Conservation (phyloP, 2,888 invertebrate species). For the Apantesis nais region DNA sequence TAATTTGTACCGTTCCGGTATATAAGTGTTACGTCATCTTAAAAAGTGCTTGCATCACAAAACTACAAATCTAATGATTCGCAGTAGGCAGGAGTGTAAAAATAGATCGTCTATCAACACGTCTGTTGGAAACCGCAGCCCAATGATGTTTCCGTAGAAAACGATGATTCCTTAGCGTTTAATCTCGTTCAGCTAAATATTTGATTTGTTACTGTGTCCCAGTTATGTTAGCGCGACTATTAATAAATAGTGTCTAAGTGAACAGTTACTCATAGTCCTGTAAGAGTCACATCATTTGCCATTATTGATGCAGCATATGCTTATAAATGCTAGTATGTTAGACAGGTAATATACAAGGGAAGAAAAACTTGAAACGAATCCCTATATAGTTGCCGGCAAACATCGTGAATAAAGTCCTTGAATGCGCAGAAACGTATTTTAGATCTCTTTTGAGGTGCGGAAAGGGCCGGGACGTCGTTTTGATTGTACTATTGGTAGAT, state of each 20-base stretch:
- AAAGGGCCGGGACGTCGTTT: too few species aligned
- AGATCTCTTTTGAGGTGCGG: too few species aligned
- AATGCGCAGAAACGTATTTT: too few species aligned
- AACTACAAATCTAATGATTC: constrained; percentile 19
- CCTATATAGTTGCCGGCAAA: too few species aligned
- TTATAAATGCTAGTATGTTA: too few species aligned
- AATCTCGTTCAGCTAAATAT: constrained; percentile 11
- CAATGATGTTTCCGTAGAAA: constrained; percentile 32
- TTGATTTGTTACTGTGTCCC: constrained; percentile 16
- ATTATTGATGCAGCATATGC: too few species aligned
- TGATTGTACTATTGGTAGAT: too few species aligned
- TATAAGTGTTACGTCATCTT: constrained; percentile 4
- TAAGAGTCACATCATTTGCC: too few species aligned
- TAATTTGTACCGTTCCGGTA: background rate
- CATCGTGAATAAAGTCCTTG: too few species aligned
- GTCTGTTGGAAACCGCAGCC: constrained; percentile 20
- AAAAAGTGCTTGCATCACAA: constrained; percentile 14
- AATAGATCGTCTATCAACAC: constrained; percentile 38
- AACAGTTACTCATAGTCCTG: background rate
- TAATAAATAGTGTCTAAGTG: background rate
- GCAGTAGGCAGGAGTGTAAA: constrained; percentile 23
- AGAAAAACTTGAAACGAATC: too few species aligned
- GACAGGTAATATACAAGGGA: too few species aligned
- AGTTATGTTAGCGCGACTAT: background rate
- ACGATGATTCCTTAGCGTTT: constrained; percentile 8